phyloP scores from a whole-genome alignment of 2,888 invertebrate species.

The Nemotelus pantherinus region DNA sequence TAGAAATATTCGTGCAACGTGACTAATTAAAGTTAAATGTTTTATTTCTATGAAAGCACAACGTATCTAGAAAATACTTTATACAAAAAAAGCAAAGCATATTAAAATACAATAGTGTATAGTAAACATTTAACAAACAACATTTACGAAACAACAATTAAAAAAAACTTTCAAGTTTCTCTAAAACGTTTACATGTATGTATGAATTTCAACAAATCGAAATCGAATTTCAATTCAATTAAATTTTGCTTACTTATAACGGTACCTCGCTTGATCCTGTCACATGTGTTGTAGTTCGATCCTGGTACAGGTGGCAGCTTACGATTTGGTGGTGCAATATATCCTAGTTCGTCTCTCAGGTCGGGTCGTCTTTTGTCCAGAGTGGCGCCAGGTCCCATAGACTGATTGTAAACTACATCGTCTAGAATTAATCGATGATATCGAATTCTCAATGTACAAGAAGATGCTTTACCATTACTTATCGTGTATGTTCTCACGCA shows the following conservation, averaged over 20 bases:
- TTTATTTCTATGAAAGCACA: background rate
- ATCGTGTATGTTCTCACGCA: conserved; percentile 30
- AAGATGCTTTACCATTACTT: conserved; percentile 63
- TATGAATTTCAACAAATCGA: conserved; percentile 53
- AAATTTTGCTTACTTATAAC: conserved; percentile 80
- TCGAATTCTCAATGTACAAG: conserved; percentile 61
- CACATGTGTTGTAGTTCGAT: conserved; percentile 93
- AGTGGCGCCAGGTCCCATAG: conserved; percentile 77
- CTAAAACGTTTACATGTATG: background rate
- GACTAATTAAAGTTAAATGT: background rate
- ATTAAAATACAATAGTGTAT: background rate
- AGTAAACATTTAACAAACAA: background rate
- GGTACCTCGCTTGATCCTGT: conserved; percentile 92
- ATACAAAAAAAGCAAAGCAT: conserved; percentile 21
- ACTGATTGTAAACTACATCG: conserved; percentile 91
- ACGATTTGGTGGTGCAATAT: conserved; percentile 92
- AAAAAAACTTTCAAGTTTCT: background rate
- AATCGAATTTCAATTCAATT: conserved; percentile 52
- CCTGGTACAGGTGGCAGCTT: conserved; percentile 93
- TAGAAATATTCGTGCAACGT: conserved; percentile 10
- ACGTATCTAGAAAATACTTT: background rate
- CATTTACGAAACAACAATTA: background rate
- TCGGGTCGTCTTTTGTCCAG: conserved; percentile 85
- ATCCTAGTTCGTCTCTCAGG: conserved; percentile 87
- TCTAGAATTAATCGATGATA: conserved; percentile 72